These are phyloP conservation scores for Pedetes capensis DNA, from an alignment of 2,113 vertebrate genomes.

Conservation along the genomic window DNA sequence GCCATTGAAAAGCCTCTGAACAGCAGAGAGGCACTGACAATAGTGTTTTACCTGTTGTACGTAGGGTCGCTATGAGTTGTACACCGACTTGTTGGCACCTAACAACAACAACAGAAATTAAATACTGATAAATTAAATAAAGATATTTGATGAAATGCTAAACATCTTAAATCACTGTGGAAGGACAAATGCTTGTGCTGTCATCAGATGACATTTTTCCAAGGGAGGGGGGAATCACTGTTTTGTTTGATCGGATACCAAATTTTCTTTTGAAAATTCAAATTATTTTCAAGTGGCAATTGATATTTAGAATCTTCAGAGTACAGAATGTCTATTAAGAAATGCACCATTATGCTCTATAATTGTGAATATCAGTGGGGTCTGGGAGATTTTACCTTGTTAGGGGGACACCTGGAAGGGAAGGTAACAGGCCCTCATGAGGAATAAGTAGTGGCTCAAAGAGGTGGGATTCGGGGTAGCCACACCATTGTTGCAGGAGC, in stretches of 20 bases:
- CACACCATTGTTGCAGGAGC: not conserved
- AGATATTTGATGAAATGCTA: not conserved
- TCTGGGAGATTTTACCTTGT: not conserved
- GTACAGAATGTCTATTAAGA: not conserved
- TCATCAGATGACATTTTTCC: not conserved
- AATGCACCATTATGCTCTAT: not conserved
- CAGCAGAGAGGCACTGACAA: too few relatives aligned
- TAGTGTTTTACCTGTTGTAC: too few relatives aligned
- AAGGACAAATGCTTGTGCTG: not conserved
- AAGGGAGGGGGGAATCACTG: not conserved
- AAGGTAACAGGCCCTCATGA: not conserved
- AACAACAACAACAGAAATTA: too few relatives aligned
- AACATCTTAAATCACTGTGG: not conserved
- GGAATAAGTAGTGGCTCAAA: not conserved
- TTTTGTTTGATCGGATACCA: not conserved
- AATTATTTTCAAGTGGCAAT: not conserved
- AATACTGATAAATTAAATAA: too few relatives aligned
- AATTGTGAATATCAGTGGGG: not conserved
- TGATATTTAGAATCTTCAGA: not conserved
- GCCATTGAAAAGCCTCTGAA: too few relatives aligned
- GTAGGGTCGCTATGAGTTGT: too few relatives aligned
- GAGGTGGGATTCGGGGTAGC: not conserved
- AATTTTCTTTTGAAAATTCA: constrained; percentile 47
- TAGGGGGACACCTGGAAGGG: not conserved
- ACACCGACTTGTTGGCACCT: too few relatives aligned